Base-by-base conservation (phyloP, 2,797 vertebrate genomes). In the Arrhamphus sclerolepis region DNA sequence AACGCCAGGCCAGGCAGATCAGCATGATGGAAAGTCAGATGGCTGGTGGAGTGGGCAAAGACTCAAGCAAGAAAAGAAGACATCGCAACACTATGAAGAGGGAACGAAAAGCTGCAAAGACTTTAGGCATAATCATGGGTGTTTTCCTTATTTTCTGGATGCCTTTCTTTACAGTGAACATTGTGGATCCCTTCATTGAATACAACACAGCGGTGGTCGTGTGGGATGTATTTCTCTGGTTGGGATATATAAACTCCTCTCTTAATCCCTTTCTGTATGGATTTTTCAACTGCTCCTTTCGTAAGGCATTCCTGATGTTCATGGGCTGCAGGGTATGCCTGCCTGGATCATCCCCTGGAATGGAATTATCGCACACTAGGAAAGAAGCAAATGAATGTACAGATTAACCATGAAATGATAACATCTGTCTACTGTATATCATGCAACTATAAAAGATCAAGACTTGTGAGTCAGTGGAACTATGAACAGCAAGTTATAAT, bases 211-310 rank as follows among this genome's bases (percentile, higher is more conserved):
- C 87, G 2, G 86, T 71, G 29, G 66, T 83, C 0, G 66, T 93
- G 17, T 94, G 92, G 93, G 94, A 94, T 7, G 71, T 92, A 31
- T 91, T 92, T 77, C 63, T 93, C 60, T 94, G 94, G 94, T 74
- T 94, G 11, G 93, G 92, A 2, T 94, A 94, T 3, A 83, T 92
- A n/a, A 94, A 94, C 83, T 94, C 94, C 10, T 92, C 92, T 17
- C 76, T 94, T 21, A 94, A 94, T 70, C 94, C 94, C 9, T 92
- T 94, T 62, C 75, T 94, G 10, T 94, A 94, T 14, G 92, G 81
- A 8, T 89, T 93, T 63, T 93, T 94, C 58, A 93, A 94, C 73
- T 85, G 90, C 4, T 94, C 92, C 5, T 94, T 94, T 65, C 89
- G 92, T 3, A 89, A 81, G 70, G 94, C 94, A 3, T 94, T 94